These are phyloP conservation scores for Eclectus roratus DNA, from an alignment of 2,113 vertebrate genomes.

Conservation along the genomic window DNA sequence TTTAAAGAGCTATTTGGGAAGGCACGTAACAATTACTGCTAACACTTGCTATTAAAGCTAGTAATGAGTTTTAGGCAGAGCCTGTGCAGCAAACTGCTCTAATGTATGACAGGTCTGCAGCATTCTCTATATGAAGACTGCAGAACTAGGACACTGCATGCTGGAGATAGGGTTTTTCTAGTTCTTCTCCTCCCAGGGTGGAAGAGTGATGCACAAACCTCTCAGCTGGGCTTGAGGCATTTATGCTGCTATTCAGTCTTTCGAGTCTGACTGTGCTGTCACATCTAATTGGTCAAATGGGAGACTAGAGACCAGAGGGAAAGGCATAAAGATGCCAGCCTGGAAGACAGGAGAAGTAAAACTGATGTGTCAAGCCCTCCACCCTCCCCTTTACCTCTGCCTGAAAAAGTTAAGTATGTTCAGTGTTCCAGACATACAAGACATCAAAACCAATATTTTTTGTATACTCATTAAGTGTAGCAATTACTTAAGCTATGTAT, in stretches of 20 bases:
- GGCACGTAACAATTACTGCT: background rate
- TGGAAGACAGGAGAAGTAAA: background rate
- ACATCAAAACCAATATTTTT: background rate
- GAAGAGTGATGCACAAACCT: background rate
- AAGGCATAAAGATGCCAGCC: background rate
- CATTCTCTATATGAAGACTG: background rate
- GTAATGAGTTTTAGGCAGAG: background rate
- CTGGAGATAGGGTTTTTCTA: background rate
- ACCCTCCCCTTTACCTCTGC: background rate
- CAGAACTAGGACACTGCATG: background rate
- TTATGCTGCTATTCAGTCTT: background rate
- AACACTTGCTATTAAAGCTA: fast-evolving
- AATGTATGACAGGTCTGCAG: background rate
- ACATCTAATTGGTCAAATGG: background rate
- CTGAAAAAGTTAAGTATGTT: background rate
- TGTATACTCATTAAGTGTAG: background rate
- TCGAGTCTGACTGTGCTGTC: background rate
- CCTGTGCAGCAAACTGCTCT: background rate
- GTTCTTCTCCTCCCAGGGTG: background rate
- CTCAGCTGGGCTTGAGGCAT: background rate
- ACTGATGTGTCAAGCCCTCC: background rate
- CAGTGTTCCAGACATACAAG: background rate
- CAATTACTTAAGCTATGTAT: background rate
- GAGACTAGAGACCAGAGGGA: background rate
- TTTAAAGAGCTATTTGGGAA: background rate